Conservation (phyloP, 92 coral and sea anemone species). For the Parazoanthus atlanticus region DNA sequence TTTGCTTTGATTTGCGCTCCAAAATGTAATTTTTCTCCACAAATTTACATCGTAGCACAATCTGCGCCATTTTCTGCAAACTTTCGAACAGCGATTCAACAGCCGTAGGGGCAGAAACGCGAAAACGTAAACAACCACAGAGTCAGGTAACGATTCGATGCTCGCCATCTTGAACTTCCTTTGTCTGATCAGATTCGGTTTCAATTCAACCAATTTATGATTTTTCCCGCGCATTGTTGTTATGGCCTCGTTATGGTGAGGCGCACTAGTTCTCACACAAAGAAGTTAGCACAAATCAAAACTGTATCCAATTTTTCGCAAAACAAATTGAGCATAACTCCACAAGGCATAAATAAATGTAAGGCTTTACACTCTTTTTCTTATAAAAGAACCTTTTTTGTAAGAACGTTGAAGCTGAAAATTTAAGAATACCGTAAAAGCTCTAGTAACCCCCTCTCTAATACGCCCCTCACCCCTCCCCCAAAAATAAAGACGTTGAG, state of each 20-base stretch:
- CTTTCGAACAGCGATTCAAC: constrained; percentile 74
- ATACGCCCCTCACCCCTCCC: no score
- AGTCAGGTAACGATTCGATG: constrained; percentile 79
- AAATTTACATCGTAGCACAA: constrained; percentile 87
- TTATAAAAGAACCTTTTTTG: no score
- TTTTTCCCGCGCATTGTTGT: constrained; percentile 96
- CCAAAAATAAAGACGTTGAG: no score
- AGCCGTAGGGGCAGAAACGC: constrained; percentile 81
- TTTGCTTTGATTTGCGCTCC: constrained; percentile 65
- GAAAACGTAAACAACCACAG: constrained; percentile 78
- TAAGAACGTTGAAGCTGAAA: no score
- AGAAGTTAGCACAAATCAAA: no score
- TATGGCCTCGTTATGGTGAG: constrained; percentile 57
- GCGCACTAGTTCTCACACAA: no score
- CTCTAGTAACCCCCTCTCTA: no score
- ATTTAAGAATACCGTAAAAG: no score
- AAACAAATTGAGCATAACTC: no score
- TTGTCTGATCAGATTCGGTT: constrained; percentile 47
- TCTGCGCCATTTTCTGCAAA: constrained; percentile 85
- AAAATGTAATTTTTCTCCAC: constrained; percentile 82
- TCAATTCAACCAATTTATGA: constrained; percentile 65
- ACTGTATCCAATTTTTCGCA: no score
- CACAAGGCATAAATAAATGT: no score
- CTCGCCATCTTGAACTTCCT: constrained; percentile 75
- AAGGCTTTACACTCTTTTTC: no score